phyloP scores from a whole-genome alignment of 1,140 invertebrate genomes.

The Cylas formicarius region DNA sequence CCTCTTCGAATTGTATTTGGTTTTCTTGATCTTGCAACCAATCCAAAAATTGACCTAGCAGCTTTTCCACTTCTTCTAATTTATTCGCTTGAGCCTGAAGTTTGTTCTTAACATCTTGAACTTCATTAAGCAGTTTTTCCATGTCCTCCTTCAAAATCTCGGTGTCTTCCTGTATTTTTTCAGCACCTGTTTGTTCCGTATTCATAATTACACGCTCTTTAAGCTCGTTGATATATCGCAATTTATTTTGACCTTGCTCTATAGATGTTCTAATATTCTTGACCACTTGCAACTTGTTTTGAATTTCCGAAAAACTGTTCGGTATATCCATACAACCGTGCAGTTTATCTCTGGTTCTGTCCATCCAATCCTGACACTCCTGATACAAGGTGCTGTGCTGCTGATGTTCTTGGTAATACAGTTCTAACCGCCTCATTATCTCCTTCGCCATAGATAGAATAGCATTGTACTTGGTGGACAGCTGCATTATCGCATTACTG shows the following conservation, averaged over 20 bases:
- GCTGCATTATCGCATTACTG: conserved; percentile 87
- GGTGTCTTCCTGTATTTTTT: conserved; percentile 83
- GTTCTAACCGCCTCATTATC: conserved; percentile 81
- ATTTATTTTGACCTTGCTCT: conserved; percentile 85
- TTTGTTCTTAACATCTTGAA: conserved; percentile 69
- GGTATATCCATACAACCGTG: conserved; percentile 69
- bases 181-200: conserved; percentile 76
- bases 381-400: conserved; percentile 82
- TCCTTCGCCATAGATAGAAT: conserved; percentile 87
- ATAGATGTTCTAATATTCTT: conserved; percentile 77
- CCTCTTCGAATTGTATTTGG: conserved; percentile 67
- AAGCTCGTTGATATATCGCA: conserved; percentile 80
- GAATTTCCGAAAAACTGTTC: conserved; percentile 69
- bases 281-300: conserved; percentile 73
- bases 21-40: conserved; percentile 81
- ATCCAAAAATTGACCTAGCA: conserved; percentile 67
- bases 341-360: conserved; percentile 74
- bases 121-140: conserved; percentile 72
- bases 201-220: conserved; percentile 90
- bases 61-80: conserved; percentile 79
- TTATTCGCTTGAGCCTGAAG: conserved; percentile 61
- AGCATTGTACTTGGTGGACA: conserved; percentile 91
- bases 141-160: conserved; percentile 82
- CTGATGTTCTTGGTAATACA: conserved; percentile 88
- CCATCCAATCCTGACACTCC: conserved; percentile 88